Base-by-base conservation (phyloP, 2,113 vertebrate genomes). In the Microcebus jonahi region DNA sequence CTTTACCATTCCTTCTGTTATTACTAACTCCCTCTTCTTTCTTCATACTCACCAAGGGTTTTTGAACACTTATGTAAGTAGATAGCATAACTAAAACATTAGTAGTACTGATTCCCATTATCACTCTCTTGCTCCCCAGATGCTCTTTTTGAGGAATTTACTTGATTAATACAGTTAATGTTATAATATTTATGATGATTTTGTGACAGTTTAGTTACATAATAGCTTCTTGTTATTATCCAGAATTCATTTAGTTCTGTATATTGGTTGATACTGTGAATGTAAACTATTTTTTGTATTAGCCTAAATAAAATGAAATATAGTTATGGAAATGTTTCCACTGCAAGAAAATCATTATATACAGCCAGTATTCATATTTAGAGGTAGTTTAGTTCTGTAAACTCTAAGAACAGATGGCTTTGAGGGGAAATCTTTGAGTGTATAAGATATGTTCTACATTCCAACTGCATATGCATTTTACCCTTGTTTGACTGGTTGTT, bases 241-340 rank as follows among this genome's bases (percentile, higher is more conserved):
- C 31, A 77, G 45, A 82, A 61, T 96, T 11, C 48, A 61, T 77
- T 81, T 81, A 73, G 8, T 91, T 84, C 50, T 95, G 10, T 39
- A 63, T 84, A 63, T 80, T 83, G 9, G 45, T 61, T 55, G 59
- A 76, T 92, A 77, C 3, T 92, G 20, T 88, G 36, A 97, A 27
- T 77, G 23, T 20, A 77, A 76, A 76, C 21, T 96, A 18, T 50
- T 86, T 81, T 96, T 91, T 15, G 53, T 71, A 77, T 90, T 79
- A 68, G 17, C 6, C 20, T 71, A 89, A 79, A 90, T 79, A 80
- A 94, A 77, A 68, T 89, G 31, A 85, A 85, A 80, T 95, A 71
- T 36, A 79, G n/a, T 86, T 94, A 18, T 27, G 6, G 36, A 70
- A 90, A 71, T 88, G n/a, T 53, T 95, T 80, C 39, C 63, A 25